These are phyloP conservation scores for Ganaspis sp. DNA, from an alignment of 1,140 invertebrate genomes.

Conservation along the genomic window DNA sequence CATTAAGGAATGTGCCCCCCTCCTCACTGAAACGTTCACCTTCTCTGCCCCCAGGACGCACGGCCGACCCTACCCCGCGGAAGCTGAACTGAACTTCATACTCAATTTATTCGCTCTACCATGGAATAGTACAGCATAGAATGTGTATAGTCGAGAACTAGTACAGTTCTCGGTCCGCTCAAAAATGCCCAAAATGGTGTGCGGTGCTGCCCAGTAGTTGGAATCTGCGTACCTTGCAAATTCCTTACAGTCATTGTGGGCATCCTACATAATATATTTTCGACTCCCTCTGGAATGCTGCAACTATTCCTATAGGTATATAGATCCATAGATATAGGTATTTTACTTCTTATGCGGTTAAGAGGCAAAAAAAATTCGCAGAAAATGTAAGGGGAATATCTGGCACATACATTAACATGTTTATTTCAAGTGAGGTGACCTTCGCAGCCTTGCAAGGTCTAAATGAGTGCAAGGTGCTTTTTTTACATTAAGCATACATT, in stretches of 20 bases:
- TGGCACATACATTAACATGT: too few relatives aligned
- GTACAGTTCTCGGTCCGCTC: neutral
- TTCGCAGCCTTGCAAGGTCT: too few relatives aligned
- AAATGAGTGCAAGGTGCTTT: too few relatives aligned
- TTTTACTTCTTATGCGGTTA: too few relatives aligned
- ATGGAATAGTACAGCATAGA: neutral
- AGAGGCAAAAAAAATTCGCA: too few relatives aligned
- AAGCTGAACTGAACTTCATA: neutral
- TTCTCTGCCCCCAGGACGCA: neutral
- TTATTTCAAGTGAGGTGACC: too few relatives aligned
- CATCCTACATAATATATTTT: neutral
- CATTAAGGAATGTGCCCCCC: neutral
- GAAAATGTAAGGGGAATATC: too few relatives aligned
- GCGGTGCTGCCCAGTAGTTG: neutral
- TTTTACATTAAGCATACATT: too few relatives aligned
- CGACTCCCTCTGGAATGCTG: neutral
- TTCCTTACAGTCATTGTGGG: neutral
- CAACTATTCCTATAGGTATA: too few relatives aligned
- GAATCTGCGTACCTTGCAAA: neutral
- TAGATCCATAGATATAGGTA: too few relatives aligned
- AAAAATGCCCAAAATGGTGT: neutral
- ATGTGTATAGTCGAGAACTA: neutral
- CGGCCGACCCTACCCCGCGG: neutral
- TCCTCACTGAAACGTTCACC: neutral
- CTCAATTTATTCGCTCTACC: too few relatives aligned